Conservation (phyloP, 1,140 invertebrate species). For the Laupala kohalensis region DNA sequence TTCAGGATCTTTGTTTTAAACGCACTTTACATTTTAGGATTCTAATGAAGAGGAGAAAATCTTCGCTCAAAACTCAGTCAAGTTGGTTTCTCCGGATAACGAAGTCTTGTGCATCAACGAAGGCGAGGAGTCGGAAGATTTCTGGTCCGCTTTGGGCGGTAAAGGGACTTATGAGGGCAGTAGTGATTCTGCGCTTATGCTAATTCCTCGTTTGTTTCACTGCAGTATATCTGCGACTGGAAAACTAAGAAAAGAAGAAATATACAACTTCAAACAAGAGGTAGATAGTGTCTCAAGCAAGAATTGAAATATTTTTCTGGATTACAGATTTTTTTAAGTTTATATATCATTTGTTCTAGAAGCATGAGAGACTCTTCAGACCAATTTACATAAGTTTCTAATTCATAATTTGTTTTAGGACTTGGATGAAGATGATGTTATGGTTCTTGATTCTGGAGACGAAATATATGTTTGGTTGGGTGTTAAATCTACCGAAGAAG, state of each 20-base stretch:
- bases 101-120: slow-evolving; percentile 41
- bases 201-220: slow-evolving; percentile 46
- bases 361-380: not conserved
- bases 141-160: slow-evolving; percentile 60
- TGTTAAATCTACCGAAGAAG: slow-evolving; percentile 48
- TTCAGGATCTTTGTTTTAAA: too few species aligned
- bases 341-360: slow-evolving; percentile 4
- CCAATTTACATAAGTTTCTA: too few species aligned
- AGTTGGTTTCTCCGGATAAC: slow-evolving; percentile 38
- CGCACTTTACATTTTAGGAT: too few species aligned
- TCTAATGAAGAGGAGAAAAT: slow-evolving; percentile 49
- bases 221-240: slow-evolving; percentile 41
- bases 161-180: slow-evolving; percentile 38
- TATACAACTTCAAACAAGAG: slow-evolving; percentile 46
- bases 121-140: slow-evolving; percentile 55
- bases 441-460: slow-evolving; percentile 57
- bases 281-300: too few species aligned
- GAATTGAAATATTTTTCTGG: too few species aligned
- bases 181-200: slow-evolving; percentile 25
- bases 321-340: slow-evolving; percentile 12
- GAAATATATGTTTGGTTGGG: slow-evolving; percentile 67
- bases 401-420: slow-evolving; percentile 34
- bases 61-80: slow-evolving; percentile 39
- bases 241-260: slow-evolving; percentile 52
- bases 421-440: slow-evolving; percentile 59